phyloP scores from a whole-genome alignment of 2,797 vertebrate species.

The Pseudochaenichthys georgianus region DNA sequence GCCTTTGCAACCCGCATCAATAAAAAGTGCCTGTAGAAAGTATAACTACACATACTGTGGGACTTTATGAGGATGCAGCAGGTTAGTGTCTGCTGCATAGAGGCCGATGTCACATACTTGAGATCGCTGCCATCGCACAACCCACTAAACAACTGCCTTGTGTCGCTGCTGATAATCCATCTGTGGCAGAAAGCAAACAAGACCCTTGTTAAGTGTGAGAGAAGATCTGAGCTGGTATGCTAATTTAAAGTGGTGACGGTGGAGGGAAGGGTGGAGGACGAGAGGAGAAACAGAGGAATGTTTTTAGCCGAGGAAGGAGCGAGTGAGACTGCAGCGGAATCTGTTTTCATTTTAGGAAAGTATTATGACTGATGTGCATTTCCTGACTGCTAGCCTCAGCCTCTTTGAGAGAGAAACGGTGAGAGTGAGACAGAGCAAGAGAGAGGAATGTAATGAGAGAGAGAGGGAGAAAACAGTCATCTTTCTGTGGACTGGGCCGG shows the following conservation, averaged over 20 bases:
- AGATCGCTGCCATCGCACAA: conserved; percentile 60
- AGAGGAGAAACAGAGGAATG: conserved; percentile 73
- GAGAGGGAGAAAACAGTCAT: conserved; percentile 63
- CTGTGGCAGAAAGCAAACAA: conserved; percentile 70
- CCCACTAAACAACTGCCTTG: conserved; percentile 73
- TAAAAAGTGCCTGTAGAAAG: conserved; percentile 61
- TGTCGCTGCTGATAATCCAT: conserved; percentile 60
- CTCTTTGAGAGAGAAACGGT: conserved; percentile 72
- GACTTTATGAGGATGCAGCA: conserved; percentile 52
- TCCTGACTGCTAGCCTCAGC: conserved; percentile 82
- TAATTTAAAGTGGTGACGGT: conserved; percentile 55
- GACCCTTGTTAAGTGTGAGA: conserved; percentile 54
- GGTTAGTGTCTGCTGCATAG: conserved; percentile 68
- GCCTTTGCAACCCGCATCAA: conserved; percentile 64
- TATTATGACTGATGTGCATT: conserved; percentile 87
- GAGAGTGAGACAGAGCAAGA: conserved; percentile 61
- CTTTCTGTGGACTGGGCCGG: conserved; percentile 75
- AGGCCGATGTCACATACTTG: conserved; percentile 58
- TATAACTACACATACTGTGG: conserved; percentile 48
- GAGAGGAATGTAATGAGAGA: conserved; percentile 49
- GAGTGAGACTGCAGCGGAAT: conserved; percentile 77
- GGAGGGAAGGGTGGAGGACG: conserved; percentile 62
- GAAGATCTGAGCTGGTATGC: conserved; percentile 41
- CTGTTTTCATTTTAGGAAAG: conserved; percentile 88
- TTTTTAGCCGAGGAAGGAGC: conserved; percentile 63